Evolutionary conservation across 2,113 vertebrate species (phyloP).

Genomic region (Strix uralensis): DNA sequence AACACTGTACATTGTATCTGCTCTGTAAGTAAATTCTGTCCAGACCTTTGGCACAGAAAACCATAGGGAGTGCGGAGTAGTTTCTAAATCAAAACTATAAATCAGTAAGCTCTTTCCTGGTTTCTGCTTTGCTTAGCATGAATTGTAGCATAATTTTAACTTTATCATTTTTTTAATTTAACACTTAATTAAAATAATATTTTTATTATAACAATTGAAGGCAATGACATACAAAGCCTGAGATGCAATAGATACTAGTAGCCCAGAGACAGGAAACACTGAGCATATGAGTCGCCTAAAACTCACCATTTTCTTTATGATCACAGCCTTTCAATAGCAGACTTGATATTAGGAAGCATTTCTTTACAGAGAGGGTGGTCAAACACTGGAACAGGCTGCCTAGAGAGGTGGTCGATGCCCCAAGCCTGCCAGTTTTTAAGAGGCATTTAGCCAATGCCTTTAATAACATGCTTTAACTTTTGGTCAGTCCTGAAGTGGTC

Average conservation of each 20-base stretch:
- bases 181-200: neutral
- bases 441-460: neutral
- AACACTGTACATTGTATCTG: neutral
- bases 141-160: neutral
- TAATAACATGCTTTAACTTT: neutral
- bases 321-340: neutral
- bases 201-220: neutral
- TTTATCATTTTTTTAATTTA: neutral
- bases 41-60: neutral
- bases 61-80: fast-evolving
- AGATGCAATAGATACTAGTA: neutral
- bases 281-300: neutral
- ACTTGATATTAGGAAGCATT: neutral
- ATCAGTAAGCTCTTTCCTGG: neutral
- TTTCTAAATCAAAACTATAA: neutral
- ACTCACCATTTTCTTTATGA: neutral
- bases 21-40: neutral
- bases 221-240: neutral
- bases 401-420: neutral
- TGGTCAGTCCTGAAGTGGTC: neutral
- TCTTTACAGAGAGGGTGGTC: neutral
- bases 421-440: neutral
- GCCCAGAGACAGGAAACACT: neutral
- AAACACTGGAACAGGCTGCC: neutral
- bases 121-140: neutral